phyloP scores from a whole-genome alignment of 1,140 invertebrate species.

The Asobara japonica region DNA sequence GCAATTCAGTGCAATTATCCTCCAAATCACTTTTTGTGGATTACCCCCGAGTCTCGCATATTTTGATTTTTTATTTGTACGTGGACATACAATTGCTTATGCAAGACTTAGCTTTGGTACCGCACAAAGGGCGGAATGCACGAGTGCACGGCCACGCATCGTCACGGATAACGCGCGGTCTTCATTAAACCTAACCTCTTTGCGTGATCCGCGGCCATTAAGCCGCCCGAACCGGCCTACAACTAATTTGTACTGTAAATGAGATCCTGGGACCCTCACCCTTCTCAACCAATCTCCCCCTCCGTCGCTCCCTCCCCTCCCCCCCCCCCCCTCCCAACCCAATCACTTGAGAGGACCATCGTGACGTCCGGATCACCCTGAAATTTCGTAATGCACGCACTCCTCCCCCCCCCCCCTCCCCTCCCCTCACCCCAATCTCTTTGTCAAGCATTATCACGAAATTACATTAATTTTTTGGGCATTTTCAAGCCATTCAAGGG shows the following conservation, averaged over 20 bases:
- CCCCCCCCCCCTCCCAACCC: not conserved
- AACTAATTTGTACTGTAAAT: constrained; percentile 65
- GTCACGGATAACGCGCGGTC: constrained; percentile 62
- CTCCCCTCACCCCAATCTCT: not conserved
- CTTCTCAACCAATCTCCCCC: not conserved
- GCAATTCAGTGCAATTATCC: too few relatives aligned
- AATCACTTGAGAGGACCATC: not conserved
- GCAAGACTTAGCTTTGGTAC: not conserved
- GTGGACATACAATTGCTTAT: too few relatives aligned
- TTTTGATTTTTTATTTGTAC: too few relatives aligned
- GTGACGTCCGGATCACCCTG: not conserved
- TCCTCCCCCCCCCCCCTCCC: not conserved
- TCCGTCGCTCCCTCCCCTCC: not conserved
- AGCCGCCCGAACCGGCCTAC: constrained; percentile 53
- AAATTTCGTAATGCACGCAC: not conserved
- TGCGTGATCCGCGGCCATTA: constrained; percentile 61
- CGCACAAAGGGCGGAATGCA: not conserved
- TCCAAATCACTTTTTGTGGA: too few relatives aligned
- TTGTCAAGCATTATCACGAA: not conserved
- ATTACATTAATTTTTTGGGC: not conserved
- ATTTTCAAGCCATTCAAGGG: not conserved
- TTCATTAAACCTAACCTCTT: constrained; percentile 63
- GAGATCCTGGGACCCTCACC: constrained; percentile 58
- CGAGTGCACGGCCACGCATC: constrained; percentile 44
- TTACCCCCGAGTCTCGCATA: too few relatives aligned